These are phyloP conservation scores for Heliothis peltigera DNA, from an alignment of 2,888 invertebrate species.

Conservation along the genomic window DNA sequence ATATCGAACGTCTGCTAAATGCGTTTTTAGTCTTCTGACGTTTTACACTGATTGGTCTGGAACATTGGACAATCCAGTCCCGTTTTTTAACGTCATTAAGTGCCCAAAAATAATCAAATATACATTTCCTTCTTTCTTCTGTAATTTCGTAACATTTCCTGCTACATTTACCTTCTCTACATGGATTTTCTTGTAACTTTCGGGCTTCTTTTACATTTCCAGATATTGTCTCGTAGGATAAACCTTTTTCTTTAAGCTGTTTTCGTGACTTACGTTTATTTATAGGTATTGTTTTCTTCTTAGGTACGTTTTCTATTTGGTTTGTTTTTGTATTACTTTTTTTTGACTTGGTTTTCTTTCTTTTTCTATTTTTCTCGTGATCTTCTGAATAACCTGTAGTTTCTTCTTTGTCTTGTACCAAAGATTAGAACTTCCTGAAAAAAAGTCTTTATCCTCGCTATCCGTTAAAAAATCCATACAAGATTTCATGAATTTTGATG, in stretches of 20 bases:
- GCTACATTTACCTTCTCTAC: conserved; percentile 27
- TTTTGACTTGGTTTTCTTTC: conserved; percentile 34
- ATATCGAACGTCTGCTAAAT: conserved; percentile 31
- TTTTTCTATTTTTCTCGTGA: conserved; percentile 30
- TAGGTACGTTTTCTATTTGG: too few species aligned
- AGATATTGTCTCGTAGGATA: too few species aligned
- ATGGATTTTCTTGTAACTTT: too few species aligned
- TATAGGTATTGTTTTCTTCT: too few species aligned
- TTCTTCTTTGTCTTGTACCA: conserved; percentile 35
- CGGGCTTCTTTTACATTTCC: too few species aligned
- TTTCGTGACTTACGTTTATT: too few species aligned
- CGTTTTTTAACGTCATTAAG: conserved; percentile 29
- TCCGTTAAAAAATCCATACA: conserved; percentile 35
- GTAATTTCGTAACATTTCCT: conserved; percentile 43
- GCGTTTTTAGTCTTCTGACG: conserved; percentile 24
- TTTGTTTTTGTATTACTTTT: background rate
- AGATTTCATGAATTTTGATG: conserved; percentile 31
- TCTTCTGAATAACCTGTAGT: conserved; percentile 18
- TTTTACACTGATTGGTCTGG: conserved; percentile 19
- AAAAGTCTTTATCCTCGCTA: conserved; percentile 34
- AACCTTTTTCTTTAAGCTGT: too few species aligned
- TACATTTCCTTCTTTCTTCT: conserved; percentile 41
- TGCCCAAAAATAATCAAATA: conserved; percentile 36
- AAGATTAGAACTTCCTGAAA: conserved; percentile 33
- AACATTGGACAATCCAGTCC: conserved; percentile 45